Evolutionary conservation across 2,797 vertebrate species (phyloP).

Genomic region (Bradypodion pumilum): DNA sequence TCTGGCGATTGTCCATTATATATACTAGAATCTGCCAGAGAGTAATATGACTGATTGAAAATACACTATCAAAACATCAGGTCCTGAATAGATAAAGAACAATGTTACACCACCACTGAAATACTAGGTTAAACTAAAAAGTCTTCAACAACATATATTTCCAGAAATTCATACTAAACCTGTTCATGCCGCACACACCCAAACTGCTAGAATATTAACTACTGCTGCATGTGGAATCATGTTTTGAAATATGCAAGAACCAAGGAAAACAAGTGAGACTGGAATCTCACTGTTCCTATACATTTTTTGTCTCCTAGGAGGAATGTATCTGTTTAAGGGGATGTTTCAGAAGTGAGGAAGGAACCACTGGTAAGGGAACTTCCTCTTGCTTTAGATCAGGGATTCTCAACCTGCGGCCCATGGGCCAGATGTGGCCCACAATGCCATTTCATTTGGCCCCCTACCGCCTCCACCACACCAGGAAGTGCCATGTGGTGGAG

Average conservation of each 20-base stretch:
- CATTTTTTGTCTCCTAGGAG: background rate
- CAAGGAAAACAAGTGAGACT: background rate
- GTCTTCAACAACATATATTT: background rate
- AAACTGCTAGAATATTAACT: conserved; percentile 11
- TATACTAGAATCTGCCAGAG: background rate
- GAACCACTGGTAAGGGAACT: background rate
- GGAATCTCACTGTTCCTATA: background rate
- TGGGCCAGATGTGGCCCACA: no score
- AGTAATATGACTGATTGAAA: background rate
- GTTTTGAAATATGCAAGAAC: background rate
- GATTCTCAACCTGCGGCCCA: no score
- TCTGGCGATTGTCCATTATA: no score
- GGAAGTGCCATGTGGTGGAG: no score
- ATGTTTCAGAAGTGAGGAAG: background rate
- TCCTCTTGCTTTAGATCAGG: background rate
- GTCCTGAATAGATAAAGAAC: background rate
- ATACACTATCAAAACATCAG: conserved; percentile 13
- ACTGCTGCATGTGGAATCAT: accelerated
- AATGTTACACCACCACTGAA: conserved; percentile 17
- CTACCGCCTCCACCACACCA: no score
- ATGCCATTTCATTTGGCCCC: no score
- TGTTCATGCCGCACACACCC: conserved; percentile 40
- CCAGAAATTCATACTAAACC: conserved; percentile 54
- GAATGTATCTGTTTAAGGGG: background rate
- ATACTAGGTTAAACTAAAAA: background rate